phyloP scores from a whole-genome alignment of 1,140 invertebrate genomes.

The Delia radicum region DNA sequence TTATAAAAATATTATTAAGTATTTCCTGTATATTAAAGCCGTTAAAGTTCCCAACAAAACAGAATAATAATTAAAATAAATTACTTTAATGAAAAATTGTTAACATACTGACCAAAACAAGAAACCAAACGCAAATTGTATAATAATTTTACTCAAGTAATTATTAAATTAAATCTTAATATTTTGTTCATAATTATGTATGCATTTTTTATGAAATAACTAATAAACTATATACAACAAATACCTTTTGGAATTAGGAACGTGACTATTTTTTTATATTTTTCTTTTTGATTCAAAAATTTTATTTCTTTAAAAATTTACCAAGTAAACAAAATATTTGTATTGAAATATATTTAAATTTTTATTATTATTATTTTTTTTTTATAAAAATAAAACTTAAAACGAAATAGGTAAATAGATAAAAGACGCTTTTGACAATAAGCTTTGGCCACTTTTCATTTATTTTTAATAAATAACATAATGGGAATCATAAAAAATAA shows the following conservation, averaged over 20 bases:
- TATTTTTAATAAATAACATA: conserved; percentile 8
- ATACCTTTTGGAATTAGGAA: background rate
- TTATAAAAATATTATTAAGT: background rate
- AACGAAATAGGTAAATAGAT: conserved; percentile 19
- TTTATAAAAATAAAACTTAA: background rate
- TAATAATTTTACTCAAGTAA: background rate
- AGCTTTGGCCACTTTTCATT: conserved; percentile 25
- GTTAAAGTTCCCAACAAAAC: conserved; percentile 7
- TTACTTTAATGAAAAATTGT: conserved; percentile 15
- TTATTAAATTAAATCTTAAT: background rate
- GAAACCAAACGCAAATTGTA: background rate
- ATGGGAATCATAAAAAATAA: background rate
- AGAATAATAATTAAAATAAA: conserved; percentile 11
- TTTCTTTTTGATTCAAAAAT: background rate
- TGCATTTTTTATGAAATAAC: too few relatives aligned
- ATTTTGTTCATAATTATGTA: background rate
- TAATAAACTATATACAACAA: background rate
- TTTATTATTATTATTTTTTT: background rate
- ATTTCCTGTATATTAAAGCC: background rate
- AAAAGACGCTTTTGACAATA: conserved; percentile 28
- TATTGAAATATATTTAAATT: too few relatives aligned
- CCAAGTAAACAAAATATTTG: too few relatives aligned
- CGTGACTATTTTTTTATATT: background rate
- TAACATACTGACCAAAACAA: conserved; percentile 9
- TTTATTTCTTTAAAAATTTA: too few relatives aligned